phyloP scores from a whole-genome alignment of 2,113 vertebrate genomes.

The Monopterus albus region DNA sequence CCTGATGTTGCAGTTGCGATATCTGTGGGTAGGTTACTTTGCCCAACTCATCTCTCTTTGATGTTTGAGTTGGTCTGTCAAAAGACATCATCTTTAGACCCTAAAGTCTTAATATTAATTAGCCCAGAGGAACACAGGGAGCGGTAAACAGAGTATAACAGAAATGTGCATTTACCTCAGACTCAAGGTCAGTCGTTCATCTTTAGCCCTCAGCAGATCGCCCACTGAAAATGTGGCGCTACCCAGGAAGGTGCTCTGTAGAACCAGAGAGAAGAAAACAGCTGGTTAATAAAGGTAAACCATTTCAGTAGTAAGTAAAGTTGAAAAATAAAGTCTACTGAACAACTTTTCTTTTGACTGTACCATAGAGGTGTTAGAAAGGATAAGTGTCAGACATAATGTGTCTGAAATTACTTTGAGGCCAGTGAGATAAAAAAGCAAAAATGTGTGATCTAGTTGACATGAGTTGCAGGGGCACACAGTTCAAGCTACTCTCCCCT shows the following conservation, averaged over 20 bases:
- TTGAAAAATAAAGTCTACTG: not conserved
- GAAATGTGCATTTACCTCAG: conserved; percentile 86
- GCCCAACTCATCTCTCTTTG: conserved; percentile 20
- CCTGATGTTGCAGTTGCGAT: conserved; percentile 25
- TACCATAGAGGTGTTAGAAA: not conserved
- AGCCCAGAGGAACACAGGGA: conserved; percentile 1
- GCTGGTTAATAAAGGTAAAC: not conserved
- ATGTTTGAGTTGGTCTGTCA: conserved; percentile 37
- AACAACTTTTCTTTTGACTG: not conserved
- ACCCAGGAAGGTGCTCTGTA: conserved; percentile 92
- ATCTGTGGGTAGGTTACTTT: conserved; percentile 24
- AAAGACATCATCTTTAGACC: conserved; percentile 24
- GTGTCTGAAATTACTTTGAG: not conserved
- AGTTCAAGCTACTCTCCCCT: conserved; percentile 6
- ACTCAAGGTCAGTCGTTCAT: conserved; percentile 89
- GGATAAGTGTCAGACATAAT: not conserved
- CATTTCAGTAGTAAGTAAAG: not conserved
- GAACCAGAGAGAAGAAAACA: conserved; percentile 55
- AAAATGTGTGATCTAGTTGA: not conserved
- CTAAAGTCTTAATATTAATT: conserved; percentile 16
- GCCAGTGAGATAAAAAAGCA: conserved; percentile 1
- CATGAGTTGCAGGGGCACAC: not conserved
- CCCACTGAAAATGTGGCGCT: conserved; percentile 90
- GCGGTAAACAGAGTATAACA: conserved; percentile 4
- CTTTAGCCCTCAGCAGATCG: conserved; percentile 91